Percentiles rank a stretch among this genome's conserved stretches.
These are phyloP conservation scores for Platyura marginata DNA, from an alignment of 1,140 invertebrate species.

Conservation along the genomic window DNA sequence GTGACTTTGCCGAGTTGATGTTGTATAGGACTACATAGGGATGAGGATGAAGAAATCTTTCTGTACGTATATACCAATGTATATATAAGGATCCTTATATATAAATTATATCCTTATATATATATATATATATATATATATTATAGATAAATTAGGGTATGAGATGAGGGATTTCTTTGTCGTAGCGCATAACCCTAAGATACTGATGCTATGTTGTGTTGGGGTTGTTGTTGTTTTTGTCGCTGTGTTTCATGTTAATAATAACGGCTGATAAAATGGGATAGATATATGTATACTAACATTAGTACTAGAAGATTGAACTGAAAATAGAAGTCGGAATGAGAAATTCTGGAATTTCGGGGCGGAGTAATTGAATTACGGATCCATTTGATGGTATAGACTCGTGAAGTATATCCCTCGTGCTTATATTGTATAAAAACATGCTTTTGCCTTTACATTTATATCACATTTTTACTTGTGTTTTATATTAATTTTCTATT, in stretches of 20 bases:
- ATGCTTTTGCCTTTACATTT: neutral
- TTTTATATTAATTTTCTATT: conserved; percentile 6
- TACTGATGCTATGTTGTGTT: neutral
- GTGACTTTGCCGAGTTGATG: neutral
- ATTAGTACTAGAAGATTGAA: neutral
- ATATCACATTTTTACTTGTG: conserved; percentile 17
- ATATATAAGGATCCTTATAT: neutral
- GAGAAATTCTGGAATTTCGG: neutral
- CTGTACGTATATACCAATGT: neutral
- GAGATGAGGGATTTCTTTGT: neutral
- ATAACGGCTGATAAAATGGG: neutral
- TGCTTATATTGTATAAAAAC: neutral
- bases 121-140: neutral
- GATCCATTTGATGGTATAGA: conserved; percentile 31
- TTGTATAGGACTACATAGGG: neutral
- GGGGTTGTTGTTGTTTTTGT: neutral
- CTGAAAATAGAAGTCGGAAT: neutral
- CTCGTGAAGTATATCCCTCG: neutral
- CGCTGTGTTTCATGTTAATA: neutral
- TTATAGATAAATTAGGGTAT: neutral
- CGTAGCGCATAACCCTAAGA: neutral
- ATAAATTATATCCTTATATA: neutral
- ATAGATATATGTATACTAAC: neutral
- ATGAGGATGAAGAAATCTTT: neutral
- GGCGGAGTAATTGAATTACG: conserved; percentile 27